Percentiles rank a stretch among this genome's conserved stretches.
phyloP scores from a whole-genome alignment of 1,140 invertebrate species.

The Polypedilum vanderplanki region DNA sequence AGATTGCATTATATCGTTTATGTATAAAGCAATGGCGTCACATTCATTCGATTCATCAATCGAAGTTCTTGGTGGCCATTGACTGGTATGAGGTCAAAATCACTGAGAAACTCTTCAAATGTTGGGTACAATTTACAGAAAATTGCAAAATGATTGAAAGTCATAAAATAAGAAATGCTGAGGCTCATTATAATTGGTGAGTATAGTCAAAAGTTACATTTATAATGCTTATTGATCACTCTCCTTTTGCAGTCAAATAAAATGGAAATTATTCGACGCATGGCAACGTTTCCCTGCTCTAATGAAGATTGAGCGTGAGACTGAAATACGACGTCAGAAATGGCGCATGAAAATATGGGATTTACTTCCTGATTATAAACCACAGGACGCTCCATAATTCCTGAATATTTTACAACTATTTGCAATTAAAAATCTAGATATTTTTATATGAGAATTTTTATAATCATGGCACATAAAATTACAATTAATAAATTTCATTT shows the following conservation, averaged over 20 bases:
- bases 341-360: constrained; percentile 60
- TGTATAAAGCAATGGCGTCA: constrained; percentile 41
- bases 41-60: constrained; percentile 44
- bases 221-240: not conserved
- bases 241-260: constrained; percentile 46
- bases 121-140: constrained; percentile 46
- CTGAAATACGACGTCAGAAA: constrained; percentile 53
- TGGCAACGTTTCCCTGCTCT: constrained; percentile 55
- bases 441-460: too few species aligned
- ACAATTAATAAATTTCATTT: too few species aligned
- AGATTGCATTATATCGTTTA: constrained; percentile 43
- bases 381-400: constrained; percentile 33
- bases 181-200: constrained; percentile 50
- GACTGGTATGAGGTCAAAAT: constrained; percentile 53
- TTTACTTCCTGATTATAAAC: constrained; percentile 56
- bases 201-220: not conserved
- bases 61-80: constrained; percentile 52
- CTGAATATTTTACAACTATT: too few species aligned
- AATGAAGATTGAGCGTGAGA: constrained; percentile 53
- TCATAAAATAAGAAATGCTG: constrained; percentile 47
- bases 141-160: constrained; percentile 44
- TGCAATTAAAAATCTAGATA: too few species aligned
- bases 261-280: constrained; percentile 53
- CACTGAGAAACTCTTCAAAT: constrained; percentile 47
- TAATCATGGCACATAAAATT: too few species aligned